These are phyloP conservation scores for Eledona agricola DNA, from an alignment of 2,888 invertebrate genomes.

Conservation along the genomic window DNA sequence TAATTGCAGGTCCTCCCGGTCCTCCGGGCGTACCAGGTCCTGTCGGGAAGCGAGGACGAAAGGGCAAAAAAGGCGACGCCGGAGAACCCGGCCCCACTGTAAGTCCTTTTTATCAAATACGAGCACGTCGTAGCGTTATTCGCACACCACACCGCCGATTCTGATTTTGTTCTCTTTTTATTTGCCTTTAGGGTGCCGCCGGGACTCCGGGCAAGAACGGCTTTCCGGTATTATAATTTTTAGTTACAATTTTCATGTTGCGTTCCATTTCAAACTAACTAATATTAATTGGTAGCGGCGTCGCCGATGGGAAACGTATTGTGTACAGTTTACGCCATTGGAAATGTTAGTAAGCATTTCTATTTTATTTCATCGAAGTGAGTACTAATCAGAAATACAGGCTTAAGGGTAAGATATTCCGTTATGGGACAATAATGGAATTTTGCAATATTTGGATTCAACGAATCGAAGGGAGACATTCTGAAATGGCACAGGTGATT, in stretches of 20 bases:
- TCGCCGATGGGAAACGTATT: too few relatives aligned
- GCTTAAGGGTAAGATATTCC: too few relatives aligned
- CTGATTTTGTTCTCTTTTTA: slow-evolving; percentile 59
- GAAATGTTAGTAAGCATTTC: too few relatives aligned
- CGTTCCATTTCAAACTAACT: slow-evolving; percentile 35
- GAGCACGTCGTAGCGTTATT: slow-evolving; percentile 39
- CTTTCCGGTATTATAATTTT: slow-evolving; percentile 83
- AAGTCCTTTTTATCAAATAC: slow-evolving; percentile 62
- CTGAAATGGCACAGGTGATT: too few relatives aligned
- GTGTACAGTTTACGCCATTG: too few relatives aligned
- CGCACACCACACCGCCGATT: slow-evolving; percentile 41
- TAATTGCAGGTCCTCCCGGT: slow-evolving; percentile 65
- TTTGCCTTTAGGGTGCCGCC: slow-evolving; percentile 73
- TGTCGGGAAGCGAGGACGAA: slow-evolving; percentile 87
- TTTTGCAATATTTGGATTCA: too few relatives aligned
- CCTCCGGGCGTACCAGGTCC: slow-evolving; percentile 82
- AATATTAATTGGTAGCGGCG: slow-evolving; percentile 51
- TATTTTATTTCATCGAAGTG: too few relatives aligned
- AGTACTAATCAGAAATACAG: too few relatives aligned
- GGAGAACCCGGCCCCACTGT: slow-evolving; percentile 85
- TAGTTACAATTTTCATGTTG: slow-evolving; percentile 59
- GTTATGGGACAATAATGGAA: too few relatives aligned
- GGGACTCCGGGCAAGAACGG: slow-evolving; percentile 88
- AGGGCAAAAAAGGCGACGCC: slow-evolving; percentile 87
- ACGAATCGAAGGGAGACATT: too few relatives aligned